Evolutionary conservation across 2,113 vertebrate species (phyloP).

Genomic region (Oryzias woworae): DNA sequence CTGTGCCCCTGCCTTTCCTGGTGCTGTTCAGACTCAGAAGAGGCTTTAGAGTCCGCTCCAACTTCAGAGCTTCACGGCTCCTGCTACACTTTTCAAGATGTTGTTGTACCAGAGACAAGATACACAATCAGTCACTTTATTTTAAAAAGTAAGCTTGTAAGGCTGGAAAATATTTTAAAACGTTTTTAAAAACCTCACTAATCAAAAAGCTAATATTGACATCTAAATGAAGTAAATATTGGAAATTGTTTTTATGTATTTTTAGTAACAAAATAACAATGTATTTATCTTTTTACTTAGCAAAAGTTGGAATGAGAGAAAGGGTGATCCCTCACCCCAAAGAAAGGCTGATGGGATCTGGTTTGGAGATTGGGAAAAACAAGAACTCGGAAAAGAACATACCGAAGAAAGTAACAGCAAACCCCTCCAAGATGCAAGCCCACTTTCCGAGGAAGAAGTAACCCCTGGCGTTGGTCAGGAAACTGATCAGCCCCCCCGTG

Average conservation of each 20-base stretch:
- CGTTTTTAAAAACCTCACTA: too few species aligned
- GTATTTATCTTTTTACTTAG: background rate
- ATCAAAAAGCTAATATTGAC: too few species aligned
- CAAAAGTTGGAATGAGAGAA: background rate
- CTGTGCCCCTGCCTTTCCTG: slow-evolving; percentile 5
- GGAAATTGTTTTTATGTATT: background rate
- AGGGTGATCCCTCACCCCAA: too few species aligned
- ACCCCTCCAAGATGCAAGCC: slow-evolving; percentile 89
- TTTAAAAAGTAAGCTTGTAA: too few species aligned
- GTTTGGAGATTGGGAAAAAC: background rate
- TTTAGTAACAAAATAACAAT: background rate
- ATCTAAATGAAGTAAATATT: too few species aligned
- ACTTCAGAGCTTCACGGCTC: background rate
- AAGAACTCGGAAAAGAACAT: slow-evolving; percentile 53
- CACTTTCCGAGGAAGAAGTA: slow-evolving; percentile 88
- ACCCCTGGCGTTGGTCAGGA: slow-evolving; percentile 85
- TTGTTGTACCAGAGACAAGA: background rate
- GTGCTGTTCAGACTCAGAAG: background rate
- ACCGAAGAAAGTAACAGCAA: slow-evolving; percentile 92
- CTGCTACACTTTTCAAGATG: background rate
- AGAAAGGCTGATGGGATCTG: too few species aligned
- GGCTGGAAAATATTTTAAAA: too few species aligned
- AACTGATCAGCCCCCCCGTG: slow-evolving; percentile 85
- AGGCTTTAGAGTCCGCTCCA: background rate
- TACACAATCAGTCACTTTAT: background rate